Base-by-base conservation (phyloP, 1,140 invertebrate species). In the Trichogramma pretiosum region DNA sequence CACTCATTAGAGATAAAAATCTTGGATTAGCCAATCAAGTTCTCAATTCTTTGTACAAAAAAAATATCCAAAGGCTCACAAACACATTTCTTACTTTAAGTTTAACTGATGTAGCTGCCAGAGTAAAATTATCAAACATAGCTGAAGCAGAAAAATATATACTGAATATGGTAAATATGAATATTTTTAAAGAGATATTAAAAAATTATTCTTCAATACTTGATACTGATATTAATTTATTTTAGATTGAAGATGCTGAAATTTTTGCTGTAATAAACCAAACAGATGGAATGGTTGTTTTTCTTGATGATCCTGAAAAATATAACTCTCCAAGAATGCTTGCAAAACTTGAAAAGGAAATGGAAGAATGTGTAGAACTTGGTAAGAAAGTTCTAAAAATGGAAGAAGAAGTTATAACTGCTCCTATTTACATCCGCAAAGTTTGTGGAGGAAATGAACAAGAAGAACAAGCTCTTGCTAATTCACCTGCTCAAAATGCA, bases 201-300 rank as follows among this genome's bases (percentile, higher is more conserved):
- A 23, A 37, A 23, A n/a, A n/a, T n/a, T n/a, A 28, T 28, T 28
- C 5, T 28, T 5, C 24, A 28, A 11, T 28, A 7, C 24, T 28
- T 28, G 24, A 11, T 11, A 28, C 5, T 28, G 5, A 28, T 28
- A 11, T 4, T 42, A 26, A 46, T 46, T 43, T 22, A 42, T 40
- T 56, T 39, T 60, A 96, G 93, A 98, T 98, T 58, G 90, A 96
- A 74, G 90, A 95, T 72, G 87, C 89, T 41, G 91, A 97, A 75
- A 97, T 98, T 55, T 96, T 87, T 77, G 94, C 93, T 1, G 89
- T 87, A 52, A 97, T 98, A 42, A 96, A 97, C 74, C 91, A 97
- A 72, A 93, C 93, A 70, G 93, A 97, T 74, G 93, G 93, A 10
- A 98, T 97, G 93, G 93, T 98, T 13, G 76, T 92, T 19, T 98